Base-by-base conservation (phyloP, 2,888 invertebrate genomes). In the Pycnomerus fuliginosus region DNA sequence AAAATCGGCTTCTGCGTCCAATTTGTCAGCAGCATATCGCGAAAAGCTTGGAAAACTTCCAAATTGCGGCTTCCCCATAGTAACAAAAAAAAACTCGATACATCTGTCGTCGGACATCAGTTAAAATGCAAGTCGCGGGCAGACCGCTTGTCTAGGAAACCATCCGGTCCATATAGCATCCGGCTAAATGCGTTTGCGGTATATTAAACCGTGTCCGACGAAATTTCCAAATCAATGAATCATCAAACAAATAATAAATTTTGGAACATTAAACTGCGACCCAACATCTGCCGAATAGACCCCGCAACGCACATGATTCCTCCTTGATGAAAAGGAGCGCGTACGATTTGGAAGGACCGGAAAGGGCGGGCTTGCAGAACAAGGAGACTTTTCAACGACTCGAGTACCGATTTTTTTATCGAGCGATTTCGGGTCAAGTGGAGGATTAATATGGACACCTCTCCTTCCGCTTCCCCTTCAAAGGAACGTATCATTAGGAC, bases 391-490 rank as follows among this genome's bases (percentile, higher is more conserved):
- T 10, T 11, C 12, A 28, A 10, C 27, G 11, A 25, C 8, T 28
- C 28, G 2, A 11, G 7, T 7, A 20, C 13, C 28, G 10, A 28
- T 13, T 13, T 24, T 31, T 32, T 25, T n/a, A n/a, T 30, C 14
- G 13, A 14, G 29, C 24, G 11, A 24, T 40, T 32, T 40, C 34
- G 44, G 41, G 44, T 39, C 43, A 47, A 53, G 49, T 32, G 36
- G 39, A 41, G 40, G 41, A 46, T 49, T 49, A 47, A 47, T 50
- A 53, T 55, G 55, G 49, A 56, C 53, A 56, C 55, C 53, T 56
- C 50, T 49, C 44, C 45, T 50, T 53, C 53, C 55, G 52, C 37
- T 50, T 30, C 28, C 36, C 25, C 27, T n/a, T 23, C 46, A 42
- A 32, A 23, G 25, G 40, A 35, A 45, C 34, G 45, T 34, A 45